Base-by-base conservation (phyloP, 2,797 vertebrate genomes). In the Chaunax sp. region DNA sequence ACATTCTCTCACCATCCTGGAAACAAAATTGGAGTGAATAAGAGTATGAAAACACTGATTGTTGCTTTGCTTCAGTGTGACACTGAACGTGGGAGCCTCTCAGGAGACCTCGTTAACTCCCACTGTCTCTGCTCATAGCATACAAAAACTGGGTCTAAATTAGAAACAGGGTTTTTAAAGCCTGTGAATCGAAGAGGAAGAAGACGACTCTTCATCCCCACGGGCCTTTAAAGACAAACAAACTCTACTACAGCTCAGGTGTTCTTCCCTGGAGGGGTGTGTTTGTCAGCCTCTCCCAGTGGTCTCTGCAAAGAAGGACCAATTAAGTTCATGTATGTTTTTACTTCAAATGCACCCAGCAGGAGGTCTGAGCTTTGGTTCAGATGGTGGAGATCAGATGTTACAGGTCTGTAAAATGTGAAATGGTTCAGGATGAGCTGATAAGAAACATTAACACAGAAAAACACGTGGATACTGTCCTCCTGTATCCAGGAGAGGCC, bases 281-380 rank as follows among this genome's bases (percentile, higher is more conserved):
- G 88, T 92, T 91, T 92, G 83, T 90, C 85, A 87, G 80, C 44
- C 49, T 38, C 28, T 88, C 90, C 86, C 88, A 18, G 43, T 22
- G 66, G 88, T 78, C 71, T 46, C 59, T n/a, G 47, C 53, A 77
- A 76, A 78, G 73, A 68, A 69, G 49, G 28, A 73, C 78, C 76
- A 89, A 91, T 89, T 81, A 89, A 56, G 52, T 41, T 23, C 19
- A 43, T 46, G 46, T 37, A 59, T 43, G 52, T 49, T 53, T 49
- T 72, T 15, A 51, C 52, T 50, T 6, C 12, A 50, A 54, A 46
- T 55, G 53, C 37, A 54, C 3, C 28, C 33, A 47, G 56, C 47
- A 68, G 18, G 6, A 46, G 8, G 4, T 25, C 18, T 37, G 6
- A 35, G 41, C 19, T 38, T 41, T 37, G 15, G 6, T 47, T 43